These are phyloP conservation scores for Drosophila birchii DNA, from an alignment of 2,888 invertebrate species.

Conservation along the genomic window DNA sequence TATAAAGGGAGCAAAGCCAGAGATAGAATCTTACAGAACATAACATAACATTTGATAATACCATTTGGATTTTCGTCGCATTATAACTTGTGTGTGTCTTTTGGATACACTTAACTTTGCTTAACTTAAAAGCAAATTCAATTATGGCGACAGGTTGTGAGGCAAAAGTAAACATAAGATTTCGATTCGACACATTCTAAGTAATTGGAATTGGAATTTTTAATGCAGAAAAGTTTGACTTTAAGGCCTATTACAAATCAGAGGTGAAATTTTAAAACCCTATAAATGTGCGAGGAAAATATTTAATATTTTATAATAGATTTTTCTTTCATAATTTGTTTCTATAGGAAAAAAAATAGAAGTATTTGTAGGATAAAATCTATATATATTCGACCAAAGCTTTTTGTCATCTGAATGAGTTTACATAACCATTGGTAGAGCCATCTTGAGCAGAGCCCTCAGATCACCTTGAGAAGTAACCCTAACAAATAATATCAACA, in stretches of 20 bases:
- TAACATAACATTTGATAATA: constrained; percentile 46
- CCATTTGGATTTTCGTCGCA: constrained; percentile 43
- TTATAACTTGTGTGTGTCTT: constrained; percentile 15
- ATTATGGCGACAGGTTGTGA: not conserved
- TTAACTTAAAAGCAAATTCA: not conserved
- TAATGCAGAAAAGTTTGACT: not conserved
- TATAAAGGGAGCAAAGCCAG: constrained; percentile 4
- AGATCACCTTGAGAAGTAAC: not conserved
- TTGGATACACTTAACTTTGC: not conserved
- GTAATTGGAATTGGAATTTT: not conserved
- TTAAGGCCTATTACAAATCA: too few relatives aligned
- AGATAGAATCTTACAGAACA: constrained; percentile 13
- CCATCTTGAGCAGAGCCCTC: too few relatives aligned
- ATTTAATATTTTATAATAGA: too few relatives aligned
- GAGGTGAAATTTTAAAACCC: too few relatives aligned
- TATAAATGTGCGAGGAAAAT: too few relatives aligned
- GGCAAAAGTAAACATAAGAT: not conserved
- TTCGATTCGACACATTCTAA: too few relatives aligned
- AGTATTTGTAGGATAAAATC: too few relatives aligned
- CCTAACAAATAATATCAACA: constrained; percentile 5
- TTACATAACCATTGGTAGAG: not conserved
- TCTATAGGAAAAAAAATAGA: too few relatives aligned
- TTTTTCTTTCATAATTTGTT: too few relatives aligned
- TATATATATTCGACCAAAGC: constrained; percentile 1
- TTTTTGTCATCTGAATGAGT: not conserved